Percentiles rank a stretch among this genome's conserved stretches.
phyloP scores from a whole-genome alignment of 2,113 vertebrate genomes.

The Elaphurus davidianus region DNA sequence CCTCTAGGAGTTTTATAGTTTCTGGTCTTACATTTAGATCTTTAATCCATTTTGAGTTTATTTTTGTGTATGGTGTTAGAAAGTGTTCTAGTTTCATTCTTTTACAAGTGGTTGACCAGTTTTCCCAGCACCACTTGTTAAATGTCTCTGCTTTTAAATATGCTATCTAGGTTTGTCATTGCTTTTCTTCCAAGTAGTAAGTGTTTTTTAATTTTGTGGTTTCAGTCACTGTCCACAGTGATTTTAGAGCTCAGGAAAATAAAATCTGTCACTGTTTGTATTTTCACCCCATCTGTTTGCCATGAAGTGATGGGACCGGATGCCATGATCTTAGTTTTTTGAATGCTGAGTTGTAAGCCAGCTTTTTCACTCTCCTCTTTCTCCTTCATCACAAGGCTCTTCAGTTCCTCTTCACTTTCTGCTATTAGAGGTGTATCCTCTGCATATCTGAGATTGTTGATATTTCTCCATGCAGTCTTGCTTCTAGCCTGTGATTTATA shows the following conservation, averaged over 20 bases:
- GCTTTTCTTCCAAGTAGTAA: neutral
- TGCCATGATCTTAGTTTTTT: neutral
- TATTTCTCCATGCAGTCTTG: neutral
- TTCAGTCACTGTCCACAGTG: rapidly evolving
- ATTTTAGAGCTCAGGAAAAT: neutral
- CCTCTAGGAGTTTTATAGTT: no score
- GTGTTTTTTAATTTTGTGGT: neutral
- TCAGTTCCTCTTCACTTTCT: neutral
- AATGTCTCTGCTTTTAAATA: neutral
- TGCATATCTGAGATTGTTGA: neutral
- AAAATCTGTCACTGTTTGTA: neutral
- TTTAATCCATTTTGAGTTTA: no score
- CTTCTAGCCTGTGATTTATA: neutral
- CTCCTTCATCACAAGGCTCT: neutral
- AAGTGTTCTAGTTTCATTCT: no score
- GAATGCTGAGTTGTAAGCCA: neutral
- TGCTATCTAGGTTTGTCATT: neutral
- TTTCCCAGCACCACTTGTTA: no score
- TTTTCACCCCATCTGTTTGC: neutral
- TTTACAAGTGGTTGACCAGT: no score
- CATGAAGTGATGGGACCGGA: neutral
- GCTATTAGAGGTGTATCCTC: neutral
- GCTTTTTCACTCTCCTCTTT: neutral
- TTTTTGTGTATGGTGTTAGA: no score
- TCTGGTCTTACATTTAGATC: no score